phyloP scores from a whole-genome alignment of 2,888 invertebrate species.

The Meta bourneti region DNA sequence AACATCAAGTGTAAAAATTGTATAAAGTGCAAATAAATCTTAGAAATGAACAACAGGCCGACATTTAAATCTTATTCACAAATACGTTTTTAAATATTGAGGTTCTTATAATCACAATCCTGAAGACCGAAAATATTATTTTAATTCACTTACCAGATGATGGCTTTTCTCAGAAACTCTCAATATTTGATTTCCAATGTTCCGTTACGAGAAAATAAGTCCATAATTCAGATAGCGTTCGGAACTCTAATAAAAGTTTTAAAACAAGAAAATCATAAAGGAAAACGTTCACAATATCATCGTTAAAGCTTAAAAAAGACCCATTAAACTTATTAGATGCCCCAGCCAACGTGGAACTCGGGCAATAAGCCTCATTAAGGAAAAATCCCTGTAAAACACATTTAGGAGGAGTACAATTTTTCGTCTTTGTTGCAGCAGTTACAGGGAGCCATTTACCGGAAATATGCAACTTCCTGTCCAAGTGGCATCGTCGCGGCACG shows the following conservation, averaged over 20 bases:
- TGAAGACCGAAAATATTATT: no score
- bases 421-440: slow-evolving; percentile 8
- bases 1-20: no score
- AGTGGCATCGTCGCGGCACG: background rate
- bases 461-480: background rate
- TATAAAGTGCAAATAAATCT: no score
- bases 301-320: background rate
- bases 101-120: no score
- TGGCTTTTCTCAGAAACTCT: no score
- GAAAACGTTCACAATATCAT: background rate
- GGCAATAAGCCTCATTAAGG: slow-evolving; percentile 51
- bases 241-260: background rate
- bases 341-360: slow-evolving; percentile 17
- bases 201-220: no score
- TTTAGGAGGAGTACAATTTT: slow-evolving; percentile 41
- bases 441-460: slow-evolving; percentile 24
- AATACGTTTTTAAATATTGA: no score
- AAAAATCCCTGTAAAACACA: slow-evolving; percentile 50
- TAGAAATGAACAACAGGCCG: no score
- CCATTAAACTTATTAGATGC: slow-evolving; percentile 1
- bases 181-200: no score
- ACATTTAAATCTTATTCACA: no score
- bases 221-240: background rate
- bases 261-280: background rate
- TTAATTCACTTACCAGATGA: no score